Conservation (phyloP, 2,888 invertebrate species). For the Mechanitis mazaeus region DNA sequence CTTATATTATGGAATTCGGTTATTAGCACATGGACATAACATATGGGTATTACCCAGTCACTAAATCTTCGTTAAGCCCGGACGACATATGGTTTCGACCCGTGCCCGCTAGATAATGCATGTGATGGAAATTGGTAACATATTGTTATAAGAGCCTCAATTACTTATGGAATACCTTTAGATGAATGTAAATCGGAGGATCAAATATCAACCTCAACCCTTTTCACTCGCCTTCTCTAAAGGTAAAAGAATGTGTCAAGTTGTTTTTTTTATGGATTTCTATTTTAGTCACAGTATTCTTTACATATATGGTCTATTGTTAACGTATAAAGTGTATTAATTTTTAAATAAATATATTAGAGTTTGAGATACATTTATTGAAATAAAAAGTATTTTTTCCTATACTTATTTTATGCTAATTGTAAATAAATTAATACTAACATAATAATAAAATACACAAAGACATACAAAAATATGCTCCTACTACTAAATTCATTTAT, state of each 20-base stretch:
- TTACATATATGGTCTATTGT: too few species aligned
- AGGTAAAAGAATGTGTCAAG: background rate
- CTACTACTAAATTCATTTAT: too few species aligned
- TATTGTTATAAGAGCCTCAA: slow-evolving; percentile 20
- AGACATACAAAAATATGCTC: too few species aligned
- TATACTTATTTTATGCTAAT: too few species aligned
- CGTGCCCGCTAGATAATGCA: slow-evolving; percentile 10
- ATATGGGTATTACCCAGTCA: slow-evolving; percentile 35
- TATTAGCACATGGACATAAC: slow-evolving; percentile 11
- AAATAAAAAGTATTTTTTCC: too few species aligned
- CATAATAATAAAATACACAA: background rate
- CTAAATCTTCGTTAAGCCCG: slow-evolving; percentile 61
- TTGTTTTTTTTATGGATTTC: background rate
- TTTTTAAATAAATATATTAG: too few species aligned
- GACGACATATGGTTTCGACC: slow-evolving; percentile 43
- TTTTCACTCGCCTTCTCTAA: background rate
- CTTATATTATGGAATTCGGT: slow-evolving; percentile 9
- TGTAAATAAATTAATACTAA: background rate
- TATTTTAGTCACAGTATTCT: background rate
- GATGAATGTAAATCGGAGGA: background rate
- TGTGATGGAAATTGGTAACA: slow-evolving; percentile 16
- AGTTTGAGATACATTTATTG: too few species aligned
- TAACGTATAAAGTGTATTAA: too few species aligned
- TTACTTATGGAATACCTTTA: background rate
- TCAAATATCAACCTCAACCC: slow-evolving; percentile 3